Evolutionary conservation across 2,797 vertebrate species (phyloP), one percentile per base, ranked within the genome.

Genomic region (Cryptoblepharus egeriae): DNA sequence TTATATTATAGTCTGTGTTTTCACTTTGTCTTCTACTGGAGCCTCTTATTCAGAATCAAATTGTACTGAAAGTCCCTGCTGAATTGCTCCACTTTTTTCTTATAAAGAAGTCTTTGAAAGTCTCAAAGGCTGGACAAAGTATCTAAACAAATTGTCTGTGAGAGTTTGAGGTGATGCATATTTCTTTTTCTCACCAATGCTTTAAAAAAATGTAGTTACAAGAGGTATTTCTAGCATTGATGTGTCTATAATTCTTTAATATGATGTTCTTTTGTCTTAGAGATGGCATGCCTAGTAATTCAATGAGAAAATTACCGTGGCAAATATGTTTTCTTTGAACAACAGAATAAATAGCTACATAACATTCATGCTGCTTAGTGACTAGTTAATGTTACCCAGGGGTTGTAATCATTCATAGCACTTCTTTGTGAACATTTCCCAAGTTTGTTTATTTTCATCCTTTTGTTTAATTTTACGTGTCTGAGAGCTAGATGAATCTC

Each of bases 271-370:
- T 81, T 81, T 77, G 32, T 74, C 79, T 86, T 60, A 32, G 26
- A 55, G 45, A 32, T 86, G 80, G 39, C 70, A 75, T 57, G 30
- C 68, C 9, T 69, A 68, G 55, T 60, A 73, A 75, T 82, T 82
- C 60, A 70, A 68, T 86, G 63, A 68, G 68, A 79, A 81, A 74
- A 86, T 79, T 79, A 52, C 42, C 13, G 28, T 32, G 4, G 69
- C 55, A 77, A 86, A 69, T 74, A 42, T 52, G 61, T 75, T 85
- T 81, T 75, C 64, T 69, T 61, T 68, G 75, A 79, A 86, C 30
- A 79, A 32, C n/a, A 42, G 55, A 82, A 82, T 78, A 82, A 74
- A 72, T 69, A 68, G 75, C 39, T 74, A 69, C 32, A 57, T 81
- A 82, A 82, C 81, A 75, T 69, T 10, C 70, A 63, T 86, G 39